phyloP scores from a whole-genome alignment of 2,888 invertebrate genomes.

The Lithodes maja region DNA sequence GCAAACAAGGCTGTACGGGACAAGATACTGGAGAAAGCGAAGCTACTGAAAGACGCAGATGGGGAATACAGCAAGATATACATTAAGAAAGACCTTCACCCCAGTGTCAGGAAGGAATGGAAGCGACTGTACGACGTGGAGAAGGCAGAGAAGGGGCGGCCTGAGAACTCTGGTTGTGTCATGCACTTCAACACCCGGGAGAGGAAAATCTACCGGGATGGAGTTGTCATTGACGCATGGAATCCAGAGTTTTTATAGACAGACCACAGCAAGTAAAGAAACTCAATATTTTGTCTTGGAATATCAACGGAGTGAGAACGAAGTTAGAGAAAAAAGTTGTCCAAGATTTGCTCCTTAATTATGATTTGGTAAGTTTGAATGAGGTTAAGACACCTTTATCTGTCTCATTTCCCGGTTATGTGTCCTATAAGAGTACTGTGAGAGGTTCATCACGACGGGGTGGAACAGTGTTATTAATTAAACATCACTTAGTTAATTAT shows the following conservation, averaged over 20 bases:
- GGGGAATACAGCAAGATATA: conserved; percentile 6
- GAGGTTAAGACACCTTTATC: conserved; percentile 18
- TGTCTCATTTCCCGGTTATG: background rate
- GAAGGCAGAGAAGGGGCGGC: background rate
- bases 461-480: conserved; percentile 12
- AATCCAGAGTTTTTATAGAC: conserved; percentile 4
- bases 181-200: background rate
- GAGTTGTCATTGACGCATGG: background rate
- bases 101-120: conserved; percentile 35
- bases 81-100: conserved; percentile 36
- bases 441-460: conserved; percentile 2
- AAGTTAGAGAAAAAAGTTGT: conserved; percentile 10
- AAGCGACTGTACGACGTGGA: conserved; percentile 16
- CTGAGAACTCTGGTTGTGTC: background rate
- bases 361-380: conserved; percentile 16
- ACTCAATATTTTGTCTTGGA: background rate
- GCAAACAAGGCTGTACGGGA: conserved; percentile 1
- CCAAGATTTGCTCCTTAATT: background rate
- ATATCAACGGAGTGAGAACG: conserved; percentile 6
- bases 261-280: conserved; percentile 11
- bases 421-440: background rate
- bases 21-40: conserved; percentile 20
- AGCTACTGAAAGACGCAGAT: background rate
- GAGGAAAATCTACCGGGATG: background rate
- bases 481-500: background rate